Conservation (phyloP, 2,888 invertebrate genomes). For the Epistrophella euchroma region DNA sequence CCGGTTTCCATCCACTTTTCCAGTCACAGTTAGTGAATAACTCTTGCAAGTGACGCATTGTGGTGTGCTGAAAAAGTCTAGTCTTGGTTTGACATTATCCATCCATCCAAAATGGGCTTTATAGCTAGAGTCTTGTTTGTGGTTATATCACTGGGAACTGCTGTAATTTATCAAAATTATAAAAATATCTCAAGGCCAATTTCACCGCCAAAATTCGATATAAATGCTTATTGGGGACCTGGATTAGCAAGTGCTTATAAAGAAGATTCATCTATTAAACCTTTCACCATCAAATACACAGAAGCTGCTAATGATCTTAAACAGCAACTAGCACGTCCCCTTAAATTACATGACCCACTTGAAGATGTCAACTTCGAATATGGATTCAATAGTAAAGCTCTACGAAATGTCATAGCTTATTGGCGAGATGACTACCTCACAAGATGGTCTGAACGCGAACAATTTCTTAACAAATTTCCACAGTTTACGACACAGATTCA, state of each 20-base stretch:
- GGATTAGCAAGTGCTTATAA: constrained; percentile 79
- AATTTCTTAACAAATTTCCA: constrained; percentile 89
- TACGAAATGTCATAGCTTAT: constrained; percentile 88
- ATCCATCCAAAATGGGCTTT: constrained; percentile 71
- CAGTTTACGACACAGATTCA: constrained; percentile 92
- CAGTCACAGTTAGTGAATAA: constrained; percentile 32
- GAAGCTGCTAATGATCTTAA: constrained; percentile 85
- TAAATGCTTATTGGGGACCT: constrained; percentile 82
- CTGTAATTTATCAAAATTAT: constrained; percentile 80
- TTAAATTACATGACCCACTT: constrained; percentile 86
- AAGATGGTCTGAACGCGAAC: constrained; percentile 88
- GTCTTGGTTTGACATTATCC: not conserved
- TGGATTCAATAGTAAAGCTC: constrained; percentile 90
- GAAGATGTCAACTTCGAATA: constrained; percentile 90
- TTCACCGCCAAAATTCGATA: constrained; percentile 80
- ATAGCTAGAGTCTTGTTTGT: constrained; percentile 78
- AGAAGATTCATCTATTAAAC: constrained; percentile 80
- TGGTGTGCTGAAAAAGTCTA: not conserved
- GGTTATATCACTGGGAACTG: constrained; percentile 77
- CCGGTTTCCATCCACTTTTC: constrained; percentile 37
- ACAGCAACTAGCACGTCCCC: constrained; percentile 85
- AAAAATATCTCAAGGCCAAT: constrained; percentile 78
- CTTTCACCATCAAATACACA: constrained; percentile 79
- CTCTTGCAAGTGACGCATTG: constrained; percentile 30
- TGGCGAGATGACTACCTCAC: constrained; percentile 91